phyloP scores from a whole-genome alignment of 2,113 vertebrate genomes.

The Crotalus helleri region DNA sequence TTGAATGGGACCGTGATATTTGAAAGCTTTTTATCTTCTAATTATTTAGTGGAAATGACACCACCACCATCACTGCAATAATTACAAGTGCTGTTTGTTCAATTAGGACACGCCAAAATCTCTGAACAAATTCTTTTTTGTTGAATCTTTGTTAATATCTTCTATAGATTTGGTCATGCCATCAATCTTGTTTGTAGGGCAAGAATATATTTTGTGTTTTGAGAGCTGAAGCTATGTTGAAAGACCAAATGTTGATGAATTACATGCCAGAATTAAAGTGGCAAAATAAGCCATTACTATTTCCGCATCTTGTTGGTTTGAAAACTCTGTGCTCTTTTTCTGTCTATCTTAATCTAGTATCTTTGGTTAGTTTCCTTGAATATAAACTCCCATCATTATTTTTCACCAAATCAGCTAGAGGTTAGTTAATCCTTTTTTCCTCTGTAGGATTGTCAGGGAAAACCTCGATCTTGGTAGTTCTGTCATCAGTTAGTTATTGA shows the following conservation, averaged over 20 bases:
- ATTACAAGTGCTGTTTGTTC: neutral
- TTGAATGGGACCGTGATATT: neutral
- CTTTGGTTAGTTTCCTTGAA: neutral
- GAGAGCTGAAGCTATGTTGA: neutral
- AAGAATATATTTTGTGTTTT: neutral
- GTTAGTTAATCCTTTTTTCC: neutral
- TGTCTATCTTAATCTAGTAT: neutral
- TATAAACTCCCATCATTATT: neutral
- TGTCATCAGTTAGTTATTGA: neutral
- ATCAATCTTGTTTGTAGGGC: neutral
- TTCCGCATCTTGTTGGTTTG: neutral
- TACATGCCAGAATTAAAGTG: neutral
- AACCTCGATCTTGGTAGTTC: neutral
- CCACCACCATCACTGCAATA: neutral
- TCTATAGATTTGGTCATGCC: neutral
- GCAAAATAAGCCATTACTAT: constrained; percentile 1
- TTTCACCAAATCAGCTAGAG: neutral
- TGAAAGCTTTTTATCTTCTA: neutral
- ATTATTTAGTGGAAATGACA: neutral
- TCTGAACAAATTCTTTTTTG: neutral
- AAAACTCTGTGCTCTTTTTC: neutral
- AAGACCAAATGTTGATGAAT: neutral
- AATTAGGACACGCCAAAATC: neutral
- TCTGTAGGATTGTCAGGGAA: neutral
- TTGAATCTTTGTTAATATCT: neutral